phyloP scores from a whole-genome alignment of 2,797 vertebrate genomes.

The Coluber constrictor region DNA sequence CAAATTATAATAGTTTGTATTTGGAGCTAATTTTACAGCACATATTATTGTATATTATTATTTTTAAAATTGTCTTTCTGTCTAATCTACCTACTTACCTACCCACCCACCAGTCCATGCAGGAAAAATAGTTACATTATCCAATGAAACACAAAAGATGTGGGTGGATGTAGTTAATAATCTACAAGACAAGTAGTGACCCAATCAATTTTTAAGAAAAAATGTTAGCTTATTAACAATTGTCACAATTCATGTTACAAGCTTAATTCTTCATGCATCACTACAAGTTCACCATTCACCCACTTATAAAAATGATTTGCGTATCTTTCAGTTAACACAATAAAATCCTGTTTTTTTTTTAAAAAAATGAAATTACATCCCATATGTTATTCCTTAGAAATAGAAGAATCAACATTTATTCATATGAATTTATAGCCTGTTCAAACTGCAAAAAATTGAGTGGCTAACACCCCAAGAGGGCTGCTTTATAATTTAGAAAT shows the following conservation, averaged over 20 bases:
- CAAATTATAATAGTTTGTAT: not conserved
- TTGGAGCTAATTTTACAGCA: not conserved
- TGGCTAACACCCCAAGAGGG: not conserved
- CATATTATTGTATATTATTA: not conserved
- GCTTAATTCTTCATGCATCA: not conserved
- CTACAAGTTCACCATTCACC: not conserved
- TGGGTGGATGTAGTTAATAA: not conserved
- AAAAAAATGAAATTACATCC: not conserved
- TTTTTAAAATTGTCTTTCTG: no score
- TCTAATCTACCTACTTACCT: no score
- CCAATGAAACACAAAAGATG: not conserved
- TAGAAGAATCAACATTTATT: not conserved
- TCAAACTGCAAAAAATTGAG: not conserved
- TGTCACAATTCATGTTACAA: not conserved
- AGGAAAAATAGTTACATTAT: not conserved
- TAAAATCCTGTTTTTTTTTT: not conserved
- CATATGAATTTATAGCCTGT: not conserved
- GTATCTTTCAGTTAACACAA: not conserved
- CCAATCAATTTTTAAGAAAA: not conserved
- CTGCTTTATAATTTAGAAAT: not conserved
- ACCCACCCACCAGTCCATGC: no score
- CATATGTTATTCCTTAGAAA: not conserved
- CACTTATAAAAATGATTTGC: not conserved
- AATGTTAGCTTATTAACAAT: not conserved
- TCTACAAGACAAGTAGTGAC: not conserved